A percentile compares a stretch with the other conserved stretches of the same genome.
phyloP scores from a whole-genome alignment of 2,888 invertebrate genomes.

The Griposia aprilina region DNA sequence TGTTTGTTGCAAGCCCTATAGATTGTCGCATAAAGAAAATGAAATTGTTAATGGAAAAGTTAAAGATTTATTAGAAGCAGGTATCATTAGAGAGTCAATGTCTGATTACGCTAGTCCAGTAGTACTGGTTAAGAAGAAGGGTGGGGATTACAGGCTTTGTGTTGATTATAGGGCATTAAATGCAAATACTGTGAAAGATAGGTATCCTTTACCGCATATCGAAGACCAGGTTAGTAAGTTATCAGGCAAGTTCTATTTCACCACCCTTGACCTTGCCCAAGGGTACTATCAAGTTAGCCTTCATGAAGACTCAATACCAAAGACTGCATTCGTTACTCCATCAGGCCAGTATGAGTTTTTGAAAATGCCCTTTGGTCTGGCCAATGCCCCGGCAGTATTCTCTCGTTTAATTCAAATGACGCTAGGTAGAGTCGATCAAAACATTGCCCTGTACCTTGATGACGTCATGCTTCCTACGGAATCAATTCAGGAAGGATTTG shows the following conservation, averaged over 20 bases:
- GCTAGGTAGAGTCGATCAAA: neutral
- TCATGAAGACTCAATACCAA: neutral
- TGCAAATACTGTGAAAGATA: constrained; percentile 13
- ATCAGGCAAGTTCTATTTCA: constrained; percentile 2
- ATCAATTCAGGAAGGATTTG: too few species aligned
- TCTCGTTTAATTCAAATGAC: neutral
- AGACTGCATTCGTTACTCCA: neutral
- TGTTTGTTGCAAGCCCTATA: constrained; percentile 23
- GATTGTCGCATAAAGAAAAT: constrained; percentile 21
- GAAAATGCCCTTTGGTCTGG: neutral
- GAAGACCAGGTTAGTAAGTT: constrained; percentile 12
- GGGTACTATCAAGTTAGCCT: neutral
- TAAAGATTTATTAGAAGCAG: constrained; percentile 15
- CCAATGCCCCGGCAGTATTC: neutral
- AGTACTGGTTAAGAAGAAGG: constrained; percentile 19
- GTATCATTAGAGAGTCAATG: constrained; percentile 14
- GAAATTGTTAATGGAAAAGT: constrained; percentile 28
- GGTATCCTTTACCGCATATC: neutral
- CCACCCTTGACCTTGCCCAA: constrained; percentile 1
- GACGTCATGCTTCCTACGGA: too few species aligned
- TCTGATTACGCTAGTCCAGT: constrained; percentile 34
- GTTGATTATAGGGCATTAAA: constrained; percentile 10
- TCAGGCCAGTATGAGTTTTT: neutral
- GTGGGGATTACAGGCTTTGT: constrained; percentile 7
- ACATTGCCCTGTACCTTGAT: too few species aligned